phyloP scores from a whole-genome alignment of 2,888 invertebrate genomes.

The Meloe dianella region DNA sequence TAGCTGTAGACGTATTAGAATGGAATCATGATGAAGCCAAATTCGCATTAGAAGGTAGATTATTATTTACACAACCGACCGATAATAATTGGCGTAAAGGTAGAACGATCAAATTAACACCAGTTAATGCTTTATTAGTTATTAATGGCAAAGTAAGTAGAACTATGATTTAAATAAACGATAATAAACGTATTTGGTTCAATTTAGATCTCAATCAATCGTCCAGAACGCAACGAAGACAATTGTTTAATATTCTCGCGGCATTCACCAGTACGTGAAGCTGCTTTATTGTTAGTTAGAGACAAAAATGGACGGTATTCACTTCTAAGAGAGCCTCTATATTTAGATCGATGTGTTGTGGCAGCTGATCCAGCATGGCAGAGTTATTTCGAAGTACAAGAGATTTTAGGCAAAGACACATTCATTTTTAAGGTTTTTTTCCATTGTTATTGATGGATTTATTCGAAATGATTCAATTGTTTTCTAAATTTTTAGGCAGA shows the following conservation, averaged over 20 bases:
- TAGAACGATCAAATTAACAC: conserved; percentile 85
- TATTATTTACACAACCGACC: conserved; percentile 86
- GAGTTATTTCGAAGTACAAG: conserved; percentile 95
- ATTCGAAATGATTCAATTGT: conserved; percentile 20
- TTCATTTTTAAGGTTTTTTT: conserved; percentile 88
- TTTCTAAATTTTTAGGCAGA: conserved; percentile 75
- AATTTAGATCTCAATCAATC: conserved; percentile 31
- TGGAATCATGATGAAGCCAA: conserved; percentile 94
- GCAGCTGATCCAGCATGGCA: conserved; percentile 89
- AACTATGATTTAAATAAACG: background rate
- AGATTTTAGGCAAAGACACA: conserved; percentile 89
- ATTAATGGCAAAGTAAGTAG: conserved; percentile 86
- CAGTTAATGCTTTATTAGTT: conserved; percentile 88
- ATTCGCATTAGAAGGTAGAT: conserved; percentile 88
- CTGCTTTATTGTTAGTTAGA: conserved; percentile 84
- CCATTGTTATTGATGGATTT: conserved; percentile 9
- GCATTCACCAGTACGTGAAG: conserved; percentile 81
- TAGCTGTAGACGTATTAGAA: conserved; percentile 91
- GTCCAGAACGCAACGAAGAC: conserved; percentile 43
- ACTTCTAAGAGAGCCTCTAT: conserved; percentile 86
- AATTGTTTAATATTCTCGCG: conserved; percentile 67
- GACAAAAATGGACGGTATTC: conserved; percentile 91
- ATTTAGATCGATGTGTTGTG: conserved; percentile 89
- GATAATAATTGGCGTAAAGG: conserved; percentile 92
- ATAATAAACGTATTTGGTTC: conserved; percentile 10